Evolutionary conservation across 37 sponge, comb jelly and placozoan genomes (phyloP), one percentile per base, ranked within the genome.

Genomic region (Beroe ovata): DNA sequence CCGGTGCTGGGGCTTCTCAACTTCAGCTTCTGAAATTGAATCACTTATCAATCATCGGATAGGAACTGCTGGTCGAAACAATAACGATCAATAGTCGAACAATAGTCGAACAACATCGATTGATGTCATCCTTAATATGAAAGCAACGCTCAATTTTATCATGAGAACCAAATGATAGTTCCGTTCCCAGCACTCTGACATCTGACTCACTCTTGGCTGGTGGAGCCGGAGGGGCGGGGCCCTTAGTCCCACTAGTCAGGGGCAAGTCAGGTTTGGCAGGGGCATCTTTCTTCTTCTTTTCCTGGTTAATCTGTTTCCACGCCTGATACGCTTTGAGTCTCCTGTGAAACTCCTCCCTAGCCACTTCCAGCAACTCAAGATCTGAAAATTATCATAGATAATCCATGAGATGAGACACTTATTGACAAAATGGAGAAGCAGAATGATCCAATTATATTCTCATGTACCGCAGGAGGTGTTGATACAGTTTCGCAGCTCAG

Each of bases 261-360:
- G 62, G 84, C 19, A 64, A 63, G 23, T 89, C 89, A 14, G 88
- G 64, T 37, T 91, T 60, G 11, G 54, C 69, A 0, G 16, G 64
- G 4, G 39, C 35, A n/a, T 39, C 26, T 88, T 92, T 91, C 84
- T 69, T 69, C 39, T 90, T 93, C 91, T 94, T 94, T 88, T 90
- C 91, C 66, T 39, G 41, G 92, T 97, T 95, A 88, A 88, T 93
- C 88, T 60, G 60, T 90, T 95, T 95, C 99, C 99, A 97, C 3
- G 93, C 95, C 38, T 97, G 95, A 84, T 97, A 97, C 19, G 94
- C 99, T 25, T 92, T 89, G 19, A 97, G 77, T 22, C 99, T 90
- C 35, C 99, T 88, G 66, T 95, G 99, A 71, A 95, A 93, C 90
- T 97, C 99, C 14, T 95, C 99, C 6, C 94, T 92, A 63, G 96